Percentiles rank a stretch among this genome's conserved stretches.
Conservation (phyloP, 2,797 vertebrate species). For the Pogoniulus pusillus region DNA sequence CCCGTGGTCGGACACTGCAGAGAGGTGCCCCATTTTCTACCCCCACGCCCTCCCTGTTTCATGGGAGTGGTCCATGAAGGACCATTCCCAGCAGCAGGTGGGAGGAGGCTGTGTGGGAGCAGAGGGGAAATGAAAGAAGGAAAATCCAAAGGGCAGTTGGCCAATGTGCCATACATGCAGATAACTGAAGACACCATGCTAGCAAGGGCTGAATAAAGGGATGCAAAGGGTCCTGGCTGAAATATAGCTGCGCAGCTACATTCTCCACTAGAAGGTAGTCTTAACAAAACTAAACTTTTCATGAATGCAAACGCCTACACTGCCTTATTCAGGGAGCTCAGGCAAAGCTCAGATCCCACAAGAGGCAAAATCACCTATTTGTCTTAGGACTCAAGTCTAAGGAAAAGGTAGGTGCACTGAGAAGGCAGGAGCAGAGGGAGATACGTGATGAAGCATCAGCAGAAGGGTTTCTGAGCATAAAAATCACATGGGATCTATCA, state of each 20-base stretch:
- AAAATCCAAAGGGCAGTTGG: not conserved
- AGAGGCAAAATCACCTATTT: not conserved
- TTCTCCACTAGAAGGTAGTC: not conserved
- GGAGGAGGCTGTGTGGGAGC: accelerated
- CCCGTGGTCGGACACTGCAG: accelerated
- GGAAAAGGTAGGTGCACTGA: not conserved
- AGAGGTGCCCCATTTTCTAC: not conserved
- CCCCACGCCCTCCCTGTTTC: accelerated
- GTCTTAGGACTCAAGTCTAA: not conserved
- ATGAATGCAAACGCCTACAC: not conserved
- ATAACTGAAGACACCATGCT: not conserved
- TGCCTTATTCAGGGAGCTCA: not conserved
- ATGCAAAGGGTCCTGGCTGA: not conserved
- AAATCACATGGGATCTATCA: not conserved
- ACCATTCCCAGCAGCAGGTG: not conserved
- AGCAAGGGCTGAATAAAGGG: not conserved
- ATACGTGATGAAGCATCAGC: not conserved
- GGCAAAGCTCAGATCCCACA: not conserved
- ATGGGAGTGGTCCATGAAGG: not conserved
- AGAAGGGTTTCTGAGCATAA: not conserved
- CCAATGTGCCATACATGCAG: accelerated
- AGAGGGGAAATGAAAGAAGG: not conserved
- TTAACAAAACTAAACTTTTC: not conserved
- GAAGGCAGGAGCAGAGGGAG: not conserved
- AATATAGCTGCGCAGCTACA: not conserved